phyloP scores from a whole-genome alignment of 2,888 invertebrate genomes.

The Amorpha juglandis region DNA sequence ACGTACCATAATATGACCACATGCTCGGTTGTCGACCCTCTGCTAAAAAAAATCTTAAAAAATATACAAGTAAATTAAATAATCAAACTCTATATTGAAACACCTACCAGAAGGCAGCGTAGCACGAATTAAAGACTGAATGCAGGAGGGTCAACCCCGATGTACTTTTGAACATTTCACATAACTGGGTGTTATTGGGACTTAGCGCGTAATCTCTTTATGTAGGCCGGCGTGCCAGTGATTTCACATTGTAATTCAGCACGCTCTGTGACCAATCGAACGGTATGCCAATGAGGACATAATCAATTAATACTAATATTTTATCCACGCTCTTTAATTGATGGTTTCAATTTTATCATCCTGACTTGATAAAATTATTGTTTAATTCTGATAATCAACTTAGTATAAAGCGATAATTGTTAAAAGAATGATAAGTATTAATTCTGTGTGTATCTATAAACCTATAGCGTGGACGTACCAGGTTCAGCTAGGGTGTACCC shows the following conservation, averaged over 20 bases:
- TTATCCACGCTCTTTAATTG: neutral
- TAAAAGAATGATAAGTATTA: no score
- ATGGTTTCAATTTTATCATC: neutral
- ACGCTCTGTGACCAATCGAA: conserved; percentile 12
- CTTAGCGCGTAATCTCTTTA: conserved; percentile 48
- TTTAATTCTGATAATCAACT: no score
- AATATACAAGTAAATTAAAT: neutral
- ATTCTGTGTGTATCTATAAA: no score
- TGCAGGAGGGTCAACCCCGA: neutral
- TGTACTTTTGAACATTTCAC: conserved; percentile 42
- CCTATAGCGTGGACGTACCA: no score
- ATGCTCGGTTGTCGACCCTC: no score
- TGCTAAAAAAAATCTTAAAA: no score
- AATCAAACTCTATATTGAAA: neutral
- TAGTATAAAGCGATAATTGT: no score
- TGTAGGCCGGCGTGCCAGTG: conserved; percentile 33
- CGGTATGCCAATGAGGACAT: neutral
- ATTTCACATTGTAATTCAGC: conserved; percentile 48
- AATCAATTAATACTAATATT: conserved; percentile 3
- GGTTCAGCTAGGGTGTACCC: no score
- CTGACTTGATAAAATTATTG: neutral
- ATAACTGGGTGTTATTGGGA: conserved; percentile 46
- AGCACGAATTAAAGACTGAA: neutral
- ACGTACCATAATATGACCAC: no score
- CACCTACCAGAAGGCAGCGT: neutral